Base-by-base conservation (phyloP, 2,797 vertebrate genomes). In the Acanthurus leucopareius region DNA sequence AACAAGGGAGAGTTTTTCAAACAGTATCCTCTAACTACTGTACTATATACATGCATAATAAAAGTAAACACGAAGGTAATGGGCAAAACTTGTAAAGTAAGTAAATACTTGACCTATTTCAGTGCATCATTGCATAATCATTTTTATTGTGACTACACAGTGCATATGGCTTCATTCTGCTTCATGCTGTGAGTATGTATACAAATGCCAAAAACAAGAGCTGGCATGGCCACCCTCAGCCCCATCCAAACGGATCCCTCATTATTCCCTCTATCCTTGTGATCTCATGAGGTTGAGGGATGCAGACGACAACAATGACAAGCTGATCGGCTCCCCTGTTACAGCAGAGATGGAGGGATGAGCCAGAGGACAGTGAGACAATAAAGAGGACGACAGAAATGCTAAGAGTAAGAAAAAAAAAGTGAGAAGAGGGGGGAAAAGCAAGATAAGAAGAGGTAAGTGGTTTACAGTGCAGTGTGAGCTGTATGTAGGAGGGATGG, bases 401-500 rank as follows among this genome's bases (percentile, higher is more conserved):
- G 60, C 80, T 88, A 66, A 68, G 53, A 77, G 51, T 49, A 60
- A 59, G 52, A 68, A 56, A 53, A 57, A 57, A 45, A 38, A 42
- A 8, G 54, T 19, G 49, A n/a, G 28, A 45, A 32, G 56, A 40
- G 54, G 45, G 51, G 42, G 62, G 72, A 45, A 64, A 54, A 69
- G 71, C 40, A 72, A 77, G 78, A 77, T 78, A 73, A 70, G 77
- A 79, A 49, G 61, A 87, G 80, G 72, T 84, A 83, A 85, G 61
- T 75, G 81, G 65, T 88, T 86, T 85, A 74, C 75, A 82, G 63
- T 62, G 45, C 62, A 67, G 68, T 84, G 66, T 80, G 19, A 65
- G 70, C 66, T 85, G 71, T 79, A 79, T 86, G 83, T 82, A 73
- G 75, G 79, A 72, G 83, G 80, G 82, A 61, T 56, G 66, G 65